Evolutionary conservation across 1,140 invertebrate species (phyloP), one percentile per base, ranked within the genome.

Genomic region (Laodelphax striatellus): DNA sequence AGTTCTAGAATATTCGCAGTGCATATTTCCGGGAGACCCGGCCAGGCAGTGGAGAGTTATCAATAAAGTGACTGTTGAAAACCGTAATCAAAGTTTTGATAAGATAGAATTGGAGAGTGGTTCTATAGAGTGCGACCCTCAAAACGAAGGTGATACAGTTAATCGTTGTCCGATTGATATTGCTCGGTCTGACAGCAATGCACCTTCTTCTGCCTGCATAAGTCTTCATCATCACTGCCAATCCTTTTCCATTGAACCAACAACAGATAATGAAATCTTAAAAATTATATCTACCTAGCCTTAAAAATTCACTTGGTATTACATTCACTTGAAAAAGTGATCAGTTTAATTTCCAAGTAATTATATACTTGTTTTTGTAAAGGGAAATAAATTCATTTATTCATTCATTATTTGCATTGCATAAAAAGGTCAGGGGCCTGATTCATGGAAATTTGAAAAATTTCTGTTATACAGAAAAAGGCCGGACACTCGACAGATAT

Each of bases 31-130:
- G n/a, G 56, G 56, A 16, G 56, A 43, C 16, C 46, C 56, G 14
- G 13, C 56, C 16, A 38, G n/a, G 5, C 16, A 57, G 14, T 57
- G 56, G 56, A 57, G 46, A 57, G 28, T 57, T 43, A 44, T 57
- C 10, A 57, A 57, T 43, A 31, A 21, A 10, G 3, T 57, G 16
- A 57, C 22, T 16, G 41, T 31, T n/a, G 16, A 11, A 10, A 17
- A 9, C 11, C 19, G 41, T 13, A 44, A 24, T 14, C 42, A 57
- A 57, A 41, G 9, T 44, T 16, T 44, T 57, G 41, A 24, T 43
- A 21, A 31, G 28, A n/a, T 57, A 5, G 56, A 57, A 22, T 42
- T 57, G 46, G 56, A 57, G 16, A 19, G 43, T 21, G 41, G 56
- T 19, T 13, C 10, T 14, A 57, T 44, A 4, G 42, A 44, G 24